Evolutionary conservation across 2,113 vertebrate genomes (phyloP).

Genomic region (Cochlearius cochlearius): DNA sequence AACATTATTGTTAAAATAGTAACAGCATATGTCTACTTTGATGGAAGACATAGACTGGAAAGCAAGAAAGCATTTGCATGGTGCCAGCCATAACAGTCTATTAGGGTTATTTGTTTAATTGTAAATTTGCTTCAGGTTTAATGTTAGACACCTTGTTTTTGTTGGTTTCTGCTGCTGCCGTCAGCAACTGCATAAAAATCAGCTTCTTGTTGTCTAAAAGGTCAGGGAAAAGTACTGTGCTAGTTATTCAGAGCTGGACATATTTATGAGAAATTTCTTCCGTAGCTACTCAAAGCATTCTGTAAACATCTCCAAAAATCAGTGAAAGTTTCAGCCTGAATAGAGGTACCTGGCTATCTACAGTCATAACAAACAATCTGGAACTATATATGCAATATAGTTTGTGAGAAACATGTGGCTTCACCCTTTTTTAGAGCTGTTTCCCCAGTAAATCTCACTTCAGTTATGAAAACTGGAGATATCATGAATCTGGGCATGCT

Average conservation of each 20-base stretch:
- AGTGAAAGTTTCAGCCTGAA: background rate
- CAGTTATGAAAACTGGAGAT: background rate
- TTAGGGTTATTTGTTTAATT: background rate
- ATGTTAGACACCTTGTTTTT: background rate
- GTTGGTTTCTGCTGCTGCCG: background rate
- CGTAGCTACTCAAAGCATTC: background rate
- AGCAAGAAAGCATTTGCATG: background rate
- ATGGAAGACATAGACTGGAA: background rate
- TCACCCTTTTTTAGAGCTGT: background rate
- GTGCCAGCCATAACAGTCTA: background rate
- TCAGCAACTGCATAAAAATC: background rate
- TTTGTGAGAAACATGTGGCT: background rate
- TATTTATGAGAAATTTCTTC: background rate
- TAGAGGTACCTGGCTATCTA: fast-evolving
- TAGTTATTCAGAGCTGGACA: background rate
- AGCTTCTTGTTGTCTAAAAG: background rate
- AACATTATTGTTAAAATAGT: background rate
- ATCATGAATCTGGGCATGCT: background rate
- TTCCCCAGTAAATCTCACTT: background rate
- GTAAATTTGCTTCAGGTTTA: background rate
- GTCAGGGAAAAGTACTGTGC: background rate
- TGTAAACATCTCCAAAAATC: background rate
- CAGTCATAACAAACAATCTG: background rate
- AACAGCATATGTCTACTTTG: background rate
- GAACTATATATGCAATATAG: background rate